phyloP scores from a whole-genome alignment of 2,888 invertebrate genomes.

The Protophormia terraenovae region DNA sequence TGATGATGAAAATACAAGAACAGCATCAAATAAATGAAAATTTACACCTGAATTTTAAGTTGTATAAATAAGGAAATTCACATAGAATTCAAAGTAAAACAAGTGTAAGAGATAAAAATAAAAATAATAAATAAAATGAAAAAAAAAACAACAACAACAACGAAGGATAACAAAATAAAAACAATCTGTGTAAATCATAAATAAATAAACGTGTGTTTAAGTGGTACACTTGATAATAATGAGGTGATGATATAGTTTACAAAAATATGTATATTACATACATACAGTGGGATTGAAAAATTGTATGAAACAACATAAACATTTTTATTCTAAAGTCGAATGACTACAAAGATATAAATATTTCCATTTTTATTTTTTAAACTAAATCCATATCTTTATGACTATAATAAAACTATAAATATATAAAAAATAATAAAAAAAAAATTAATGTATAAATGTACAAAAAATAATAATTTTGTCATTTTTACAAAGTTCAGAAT shows the following conservation, averaged over 20 bases:
- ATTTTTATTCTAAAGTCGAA: no score
- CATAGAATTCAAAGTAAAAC: constrained; percentile 22
- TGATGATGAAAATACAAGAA: constrained; percentile 12
- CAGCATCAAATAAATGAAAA: constrained; percentile 3
- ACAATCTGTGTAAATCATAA: not conserved
- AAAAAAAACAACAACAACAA: no score
- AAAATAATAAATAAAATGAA: constrained; percentile 1
- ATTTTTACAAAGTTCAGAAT: no score
- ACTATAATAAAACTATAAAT: no score
- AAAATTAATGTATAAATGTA: no score
- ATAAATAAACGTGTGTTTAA: not conserved
- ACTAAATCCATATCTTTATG: no score
- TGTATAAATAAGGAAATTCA: constrained; percentile 25
- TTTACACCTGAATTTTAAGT: constrained; percentile 46
- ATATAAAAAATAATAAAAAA: no score
- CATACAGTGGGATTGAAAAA: not conserved
- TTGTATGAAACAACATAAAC: no score
- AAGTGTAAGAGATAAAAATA: not conserved
- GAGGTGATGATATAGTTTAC: constrained; percentile 3
- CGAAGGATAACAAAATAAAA: not conserved
- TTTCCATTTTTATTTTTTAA: no score
- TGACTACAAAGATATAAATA: no score
- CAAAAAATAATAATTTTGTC: no score
- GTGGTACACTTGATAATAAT: constrained; percentile 30
- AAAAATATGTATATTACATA: not conserved